Conservation (phyloP, 2,113 vertebrate species). For the Nyctibius bracteatus region DNA sequence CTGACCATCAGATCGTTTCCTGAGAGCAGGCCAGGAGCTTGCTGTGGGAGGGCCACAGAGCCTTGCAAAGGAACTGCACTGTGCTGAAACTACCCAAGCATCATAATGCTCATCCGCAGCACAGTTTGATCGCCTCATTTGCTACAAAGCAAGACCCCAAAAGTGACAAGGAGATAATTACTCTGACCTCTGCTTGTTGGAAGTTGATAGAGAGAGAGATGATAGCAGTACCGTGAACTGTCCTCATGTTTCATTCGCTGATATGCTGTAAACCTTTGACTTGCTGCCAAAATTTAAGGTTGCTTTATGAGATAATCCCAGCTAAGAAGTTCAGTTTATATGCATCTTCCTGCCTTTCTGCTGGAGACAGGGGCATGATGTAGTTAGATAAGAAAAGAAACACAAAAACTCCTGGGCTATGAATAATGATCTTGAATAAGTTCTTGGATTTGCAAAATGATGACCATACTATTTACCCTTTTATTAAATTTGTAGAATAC, state of each 20-base stretch:
- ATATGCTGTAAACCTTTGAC: conserved; percentile 23
- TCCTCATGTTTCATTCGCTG: background rate
- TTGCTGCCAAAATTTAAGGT: background rate
- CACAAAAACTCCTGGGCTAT: background rate
- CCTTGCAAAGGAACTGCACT: background rate
- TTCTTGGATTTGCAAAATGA: conserved; percentile 11
- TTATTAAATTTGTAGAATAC: conserved; percentile 13
- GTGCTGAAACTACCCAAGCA: background rate
- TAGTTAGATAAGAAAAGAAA: conserved; percentile 42
- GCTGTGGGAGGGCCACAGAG: background rate
- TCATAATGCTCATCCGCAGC: background rate
- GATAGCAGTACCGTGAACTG: background rate
- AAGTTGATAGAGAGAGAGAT: background rate
- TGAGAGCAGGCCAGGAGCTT: background rate
- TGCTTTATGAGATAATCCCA: background rate
- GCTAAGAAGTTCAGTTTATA: background rate
- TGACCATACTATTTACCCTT: background rate
- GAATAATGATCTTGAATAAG: background rate
- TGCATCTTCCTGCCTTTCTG: conserved; percentile 33
- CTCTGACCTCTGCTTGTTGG: background rate
- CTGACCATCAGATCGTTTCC: background rate
- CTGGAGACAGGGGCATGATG: background rate
- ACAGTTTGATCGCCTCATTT: background rate
- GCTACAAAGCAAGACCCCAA: background rate
- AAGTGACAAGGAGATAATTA: background rate